phyloP scores from a whole-genome alignment of 2,888 invertebrate species.

The Meteorus cinctellus region DNA sequence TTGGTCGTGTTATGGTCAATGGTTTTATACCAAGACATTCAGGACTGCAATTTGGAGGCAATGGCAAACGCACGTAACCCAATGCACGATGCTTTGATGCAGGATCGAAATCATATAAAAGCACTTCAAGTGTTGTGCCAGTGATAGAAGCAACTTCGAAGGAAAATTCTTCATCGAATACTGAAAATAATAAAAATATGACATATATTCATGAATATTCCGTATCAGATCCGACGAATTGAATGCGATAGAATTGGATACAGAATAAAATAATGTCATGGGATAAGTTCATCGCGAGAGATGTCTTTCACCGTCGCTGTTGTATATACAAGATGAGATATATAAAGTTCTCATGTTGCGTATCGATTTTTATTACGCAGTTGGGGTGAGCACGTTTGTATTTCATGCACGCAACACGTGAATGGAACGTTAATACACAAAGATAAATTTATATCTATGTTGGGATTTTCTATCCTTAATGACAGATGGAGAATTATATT shows the following conservation, averaged over 20 bases:
- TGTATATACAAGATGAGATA: neutral
- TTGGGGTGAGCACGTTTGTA: neutral
- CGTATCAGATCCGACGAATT: too few relatives aligned
- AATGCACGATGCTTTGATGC: constrained; percentile 80
- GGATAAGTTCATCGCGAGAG: neutral
- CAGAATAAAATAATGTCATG: neutral
- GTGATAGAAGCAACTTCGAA: constrained; percentile 78
- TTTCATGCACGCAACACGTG: constrained; percentile 1
- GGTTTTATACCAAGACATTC: constrained; percentile 76
- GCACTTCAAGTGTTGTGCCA: constrained; percentile 77
- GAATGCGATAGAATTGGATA: neutral
- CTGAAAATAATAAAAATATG: constrained; percentile 64
- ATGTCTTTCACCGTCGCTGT: too few relatives aligned
- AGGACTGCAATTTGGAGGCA: constrained; percentile 74
- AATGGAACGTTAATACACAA: neutral
- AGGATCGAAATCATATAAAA: constrained; percentile 80
- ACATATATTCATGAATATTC: constrained; percentile 25
- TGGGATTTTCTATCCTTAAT: neutral
- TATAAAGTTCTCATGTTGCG: constrained; percentile 3
- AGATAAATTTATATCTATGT: too few relatives aligned
- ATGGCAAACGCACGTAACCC: constrained; percentile 77
- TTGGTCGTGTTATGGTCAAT: constrained; percentile 75
- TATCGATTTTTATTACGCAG: neutral
- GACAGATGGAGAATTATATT: constrained; percentile 15
- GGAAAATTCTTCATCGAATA: constrained; percentile 81